Percentiles rank a stretch among this genome's conserved stretches.
phyloP scores from a whole-genome alignment of 2,888 invertebrate species.

The Leptura quadrifasciata region DNA sequence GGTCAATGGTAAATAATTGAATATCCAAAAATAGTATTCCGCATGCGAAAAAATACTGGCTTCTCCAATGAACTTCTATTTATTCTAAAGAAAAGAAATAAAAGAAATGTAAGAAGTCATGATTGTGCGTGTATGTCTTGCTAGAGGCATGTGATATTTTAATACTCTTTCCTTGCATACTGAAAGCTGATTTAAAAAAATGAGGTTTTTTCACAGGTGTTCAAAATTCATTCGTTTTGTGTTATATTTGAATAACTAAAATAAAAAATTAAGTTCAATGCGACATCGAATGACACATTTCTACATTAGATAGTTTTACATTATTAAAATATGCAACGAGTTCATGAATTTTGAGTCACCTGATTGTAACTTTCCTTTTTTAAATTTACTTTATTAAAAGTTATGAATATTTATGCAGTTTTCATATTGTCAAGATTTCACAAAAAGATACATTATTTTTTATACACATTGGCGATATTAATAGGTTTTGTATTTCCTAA shows the following conservation, averaged over 20 bases:
- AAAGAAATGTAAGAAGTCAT: conserved; percentile 67
- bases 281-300: too few relatives aligned
- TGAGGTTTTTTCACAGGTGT: not conserved
- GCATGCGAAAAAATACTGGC: conserved; percentile 17
- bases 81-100: conserved; percentile 26
- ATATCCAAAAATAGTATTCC: conserved; percentile 19
- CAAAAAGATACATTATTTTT: not conserved
- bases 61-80: conserved; percentile 23
- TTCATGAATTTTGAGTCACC: too few relatives aligned
- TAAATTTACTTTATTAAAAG: too few relatives aligned
- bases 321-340: too few relatives aligned
- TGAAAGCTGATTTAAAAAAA: conserved; percentile 29
- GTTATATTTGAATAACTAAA: too few relatives aligned
- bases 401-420: too few relatives aligned
- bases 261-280: too few relatives aligned
- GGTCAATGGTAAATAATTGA: conserved; percentile 6
- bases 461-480: too few relatives aligned
- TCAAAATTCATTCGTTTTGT: too few relatives aligned
- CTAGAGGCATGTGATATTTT: conserved; percentile 12
- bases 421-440: not conserved
- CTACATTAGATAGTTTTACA: too few relatives aligned
- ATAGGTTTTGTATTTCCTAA: too few relatives aligned
- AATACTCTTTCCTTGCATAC: conserved; percentile 8
- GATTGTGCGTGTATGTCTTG: conserved; percentile 77
- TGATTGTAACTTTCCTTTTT: too few relatives aligned